A percentile compares a stretch with the other conserved stretches of the same genome.
phyloP scores from a whole-genome alignment of 2,113 vertebrate species.

The Paracanthobrama guichenoti region DNA sequence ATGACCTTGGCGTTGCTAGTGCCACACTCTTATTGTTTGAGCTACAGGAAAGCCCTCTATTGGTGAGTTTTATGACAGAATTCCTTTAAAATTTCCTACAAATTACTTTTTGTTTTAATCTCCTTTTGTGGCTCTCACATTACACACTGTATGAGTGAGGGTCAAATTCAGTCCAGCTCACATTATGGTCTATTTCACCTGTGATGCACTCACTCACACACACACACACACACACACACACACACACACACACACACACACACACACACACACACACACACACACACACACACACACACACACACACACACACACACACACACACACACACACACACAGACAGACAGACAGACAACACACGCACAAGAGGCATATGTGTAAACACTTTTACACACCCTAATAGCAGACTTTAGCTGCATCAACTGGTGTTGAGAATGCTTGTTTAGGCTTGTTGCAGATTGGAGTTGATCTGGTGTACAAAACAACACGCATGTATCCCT shows the following conservation, averaged over 20 bases:
- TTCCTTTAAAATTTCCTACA: not conserved
- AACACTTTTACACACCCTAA: constrained; percentile 14
- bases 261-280: not conserved
- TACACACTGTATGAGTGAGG: not conserved
- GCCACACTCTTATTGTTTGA: no score
- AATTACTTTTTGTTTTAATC: not conserved
- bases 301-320: not conserved
- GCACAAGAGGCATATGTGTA: not conserved
- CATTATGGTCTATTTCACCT: not conserved
- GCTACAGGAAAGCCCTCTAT: no score
- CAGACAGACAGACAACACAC: not conserved
- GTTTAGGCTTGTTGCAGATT: constrained; percentile 13
- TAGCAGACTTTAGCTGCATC: constrained; percentile 2
- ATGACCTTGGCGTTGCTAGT: no score
- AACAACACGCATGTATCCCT: not conserved
- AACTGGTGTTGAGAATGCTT: not conserved
- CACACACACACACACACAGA: no score
- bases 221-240: not conserved
- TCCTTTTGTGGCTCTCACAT: not conserved
- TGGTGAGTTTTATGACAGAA: not conserved
- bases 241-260: not conserved
- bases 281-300: not conserved
- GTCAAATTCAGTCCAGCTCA: not conserved
- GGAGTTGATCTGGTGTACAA: not conserved
- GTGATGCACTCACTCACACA: not conserved